Evolutionary conservation across 2,113 vertebrate species (phyloP), one percentile per base, ranked within the genome.

Genomic region (Brachirus orientalis): DNA sequence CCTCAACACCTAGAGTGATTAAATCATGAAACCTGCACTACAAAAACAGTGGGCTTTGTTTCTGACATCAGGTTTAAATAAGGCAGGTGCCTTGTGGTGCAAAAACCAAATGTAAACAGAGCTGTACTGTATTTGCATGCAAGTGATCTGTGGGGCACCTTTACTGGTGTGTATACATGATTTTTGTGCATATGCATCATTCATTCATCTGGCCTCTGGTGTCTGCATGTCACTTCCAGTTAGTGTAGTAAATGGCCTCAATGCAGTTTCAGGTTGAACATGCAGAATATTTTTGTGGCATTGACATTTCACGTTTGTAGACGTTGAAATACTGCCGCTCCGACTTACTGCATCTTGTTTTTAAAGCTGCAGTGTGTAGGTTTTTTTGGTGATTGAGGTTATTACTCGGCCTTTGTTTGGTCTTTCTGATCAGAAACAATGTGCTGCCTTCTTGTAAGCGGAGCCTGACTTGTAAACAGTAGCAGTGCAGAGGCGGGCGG

Each of bases 291-390:
- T 9, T 35, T 48, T 12, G 0, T 11, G 14, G 35, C 11, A 5
- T 35, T 43, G 16, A 37, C 48, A 68, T 38, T 37, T 47, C 17
- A 10, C 19, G 20, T 60, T 56, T 66, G 2, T 14, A 20, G 52
- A 40, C 41, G 3, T 22, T 41, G 12, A 61, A 47, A 47, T 62
- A 35, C 7, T 19, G 1, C 38, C 20, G 19, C 0, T 22, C 1
- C 37, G 60, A 63, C 55, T 48, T 22, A 0, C 36, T 16, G 33
- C 54, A 40, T 46, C 52, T 54, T 54, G 22, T n/a, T 63, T n/a
- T n/a, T n/a, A n/a, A n/a, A n/a, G n/a, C n/a, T n/a, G n/a, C n/a
- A n/a, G n/a, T n/a, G n/a, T n/a, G n/a, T n/a, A n/a, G n/a, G n/a
- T n/a, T n/a, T n/a, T n/a, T n/a, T n/a, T n/a, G n/a, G n/a, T n/a